Base-by-base conservation (phyloP, 2,888 invertebrate genomes). In the Cyaniris semiargus region DNA sequence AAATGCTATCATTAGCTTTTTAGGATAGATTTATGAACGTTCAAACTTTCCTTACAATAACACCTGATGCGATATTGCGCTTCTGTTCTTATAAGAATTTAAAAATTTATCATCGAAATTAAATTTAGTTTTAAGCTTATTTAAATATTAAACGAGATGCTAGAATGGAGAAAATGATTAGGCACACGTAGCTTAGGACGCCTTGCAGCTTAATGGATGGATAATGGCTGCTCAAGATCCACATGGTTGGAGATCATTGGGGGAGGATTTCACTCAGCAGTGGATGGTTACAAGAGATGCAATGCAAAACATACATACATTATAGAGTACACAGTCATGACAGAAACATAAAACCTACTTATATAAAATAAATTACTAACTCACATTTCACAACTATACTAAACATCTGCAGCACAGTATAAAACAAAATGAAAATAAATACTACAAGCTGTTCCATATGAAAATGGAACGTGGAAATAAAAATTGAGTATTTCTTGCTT, bases 1-100 rank as follows among this genome's bases (percentile, higher is more conserved):
- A 79, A 79, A 78, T 71, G 72, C n/a, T 72, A 44, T 23, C 72
- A 72, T 48, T 48, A 44, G 44, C 21, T 23, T 44, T 44, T 72
- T 38, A 7, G n/a, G 71, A 0, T 66, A 66, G 66, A 66, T 66
- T 66, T 66, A 66, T 66, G 23, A 66, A 27, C 66, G 66, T 66
- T 66, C 15, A 27, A 27, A 66, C 15, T 27, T 27, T 27, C 1
- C 27, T 66, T 27, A 58, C 21, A 58, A 58, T n/a, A 13, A 21
- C 15, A 48, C 13, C 21, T 31, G 13, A 34, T 38, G 71, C n/a
- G 15, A 71, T 15, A 21, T 71, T 70, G 18, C n/a, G 1, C 15
- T 66, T 27, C 6, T 66, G 6, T 66, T 66, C 66, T 66, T 6
- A 66, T 66, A 31, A 66, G 66, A 66, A 31, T 27, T 27, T 23